These are phyloP conservation scores for Balaenoptera acutorostrata DNA, from an alignment of 2,113 vertebrate genomes.

Conservation along the genomic window DNA sequence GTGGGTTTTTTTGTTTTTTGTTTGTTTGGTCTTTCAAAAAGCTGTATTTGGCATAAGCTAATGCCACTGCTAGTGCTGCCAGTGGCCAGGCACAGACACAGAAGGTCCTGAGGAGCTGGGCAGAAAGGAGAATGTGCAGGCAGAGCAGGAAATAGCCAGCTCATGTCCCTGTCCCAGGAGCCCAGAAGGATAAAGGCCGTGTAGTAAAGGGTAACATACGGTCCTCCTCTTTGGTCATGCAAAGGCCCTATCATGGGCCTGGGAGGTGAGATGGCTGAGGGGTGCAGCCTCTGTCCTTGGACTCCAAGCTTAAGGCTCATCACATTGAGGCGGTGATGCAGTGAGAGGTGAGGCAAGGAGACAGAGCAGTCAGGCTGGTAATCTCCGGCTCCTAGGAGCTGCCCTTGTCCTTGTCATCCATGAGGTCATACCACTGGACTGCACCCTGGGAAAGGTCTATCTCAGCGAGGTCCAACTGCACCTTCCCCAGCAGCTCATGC, in stretches of 20 bases:
- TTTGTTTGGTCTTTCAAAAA: background rate
- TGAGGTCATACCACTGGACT: conserved; percentile 84
- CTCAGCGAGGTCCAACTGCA: conserved; percentile 87
- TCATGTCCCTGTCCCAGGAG: background rate
- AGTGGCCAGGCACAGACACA: conserved; percentile 63
- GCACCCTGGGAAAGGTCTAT: conserved; percentile 85
- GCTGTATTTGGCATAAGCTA: conserved; percentile 65
- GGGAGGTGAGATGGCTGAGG: background rate
- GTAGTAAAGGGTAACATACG: background rate
- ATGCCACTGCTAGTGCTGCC: conserved; percentile 48
- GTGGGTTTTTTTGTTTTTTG: too few species aligned
- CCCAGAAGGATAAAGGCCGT: conserved; percentile 22
- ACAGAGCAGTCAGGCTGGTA: background rate
- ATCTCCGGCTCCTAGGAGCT: conserved; percentile 47
- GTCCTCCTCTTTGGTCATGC: conserved; percentile 70
- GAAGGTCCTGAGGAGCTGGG: conserved; percentile 55
- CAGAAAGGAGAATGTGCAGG: background rate
- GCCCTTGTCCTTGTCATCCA: conserved; percentile 71
- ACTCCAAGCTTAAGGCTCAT: conserved; percentile 24
- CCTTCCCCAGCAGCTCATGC: conserved; percentile 89
- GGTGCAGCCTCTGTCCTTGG: background rate
- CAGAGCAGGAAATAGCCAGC: conserved; percentile 19
- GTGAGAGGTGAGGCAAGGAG: background rate
- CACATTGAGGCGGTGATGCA: background rate
- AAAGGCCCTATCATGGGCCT: background rate